phyloP scores from a whole-genome alignment of 2,113 vertebrate species.

The Stomatorhinus ivindoensis region DNA sequence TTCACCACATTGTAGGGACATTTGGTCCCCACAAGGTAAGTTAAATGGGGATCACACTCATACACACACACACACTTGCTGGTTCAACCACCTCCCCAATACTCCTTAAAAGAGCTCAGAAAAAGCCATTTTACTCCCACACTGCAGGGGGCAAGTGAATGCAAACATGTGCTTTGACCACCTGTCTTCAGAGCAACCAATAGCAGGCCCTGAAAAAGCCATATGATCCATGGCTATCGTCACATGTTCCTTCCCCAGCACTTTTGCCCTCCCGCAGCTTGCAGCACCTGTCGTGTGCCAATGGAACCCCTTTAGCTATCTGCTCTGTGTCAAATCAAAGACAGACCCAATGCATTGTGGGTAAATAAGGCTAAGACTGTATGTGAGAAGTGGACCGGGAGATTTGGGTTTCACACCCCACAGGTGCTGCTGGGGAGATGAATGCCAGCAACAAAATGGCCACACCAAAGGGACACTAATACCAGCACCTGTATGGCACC shows the following conservation, averaged over 20 bases:
- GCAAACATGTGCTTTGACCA: neutral
- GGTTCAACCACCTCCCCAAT: neutral
- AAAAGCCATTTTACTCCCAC: neutral
- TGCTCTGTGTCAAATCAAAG: neutral
- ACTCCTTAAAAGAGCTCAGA: neutral
- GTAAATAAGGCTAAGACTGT: neutral
- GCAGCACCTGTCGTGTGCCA: neutral
- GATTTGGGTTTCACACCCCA: neutral
- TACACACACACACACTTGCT: neutral
- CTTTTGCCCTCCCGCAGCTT: neutral
- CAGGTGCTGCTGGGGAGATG: neutral
- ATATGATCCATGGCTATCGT: neutral
- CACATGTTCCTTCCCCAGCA: neutral
- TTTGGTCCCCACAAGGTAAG: no score
- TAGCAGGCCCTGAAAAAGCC: neutral
- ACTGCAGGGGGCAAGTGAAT: neutral
- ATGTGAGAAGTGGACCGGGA: neutral
- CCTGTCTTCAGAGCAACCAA: neutral
- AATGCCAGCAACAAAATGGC: neutral
- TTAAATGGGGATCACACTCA: neutral
- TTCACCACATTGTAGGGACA: no score
- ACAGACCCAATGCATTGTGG: neutral
- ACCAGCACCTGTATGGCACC: neutral
- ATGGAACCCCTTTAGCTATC: neutral
- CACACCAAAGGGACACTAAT: neutral